Evolutionary conservation across 1,140 invertebrate species (phyloP), one percentile per base, ranked within the genome.

Genomic region (Tyrophagus putrescentiae): DNA sequence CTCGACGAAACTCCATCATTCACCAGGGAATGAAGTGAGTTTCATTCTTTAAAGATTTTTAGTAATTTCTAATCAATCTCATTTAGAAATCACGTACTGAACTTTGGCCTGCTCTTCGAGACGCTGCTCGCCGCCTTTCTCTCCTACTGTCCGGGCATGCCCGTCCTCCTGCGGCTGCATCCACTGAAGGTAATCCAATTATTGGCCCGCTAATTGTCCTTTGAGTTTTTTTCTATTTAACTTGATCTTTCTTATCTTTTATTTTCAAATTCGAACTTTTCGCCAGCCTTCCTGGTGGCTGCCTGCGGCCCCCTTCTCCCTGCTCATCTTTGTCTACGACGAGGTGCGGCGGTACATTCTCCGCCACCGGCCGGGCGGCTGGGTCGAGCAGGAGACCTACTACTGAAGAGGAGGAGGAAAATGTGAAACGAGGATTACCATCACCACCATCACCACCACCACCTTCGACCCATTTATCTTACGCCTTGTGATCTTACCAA

Each of bases 321-420:
- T 96, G 71, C 79, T 89, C 65, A 95, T 98, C 76, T 97, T 96
- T 79, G 82, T 97, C 72, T 98, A 97, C 77, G 94, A 98, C 76
- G 84, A 98, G 78, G 83, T 84, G 68, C 82, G 94, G 77, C 85
- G 92, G 76, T 94, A 89, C 79, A 89, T 95, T 73, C 79, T 98
- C 66, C 85, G 94, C 72, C 83, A 87, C 76, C 88, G 89, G 76
- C 93, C 93, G 58, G 93, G 92, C 69, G 92, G 92, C 68, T 98
- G 92, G 90, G 80, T 98, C 68, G 93, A 98, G 77, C 83, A 86
- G 76, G 94, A 98, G 80, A 98, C 94, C 71, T 98, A 98, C 77
- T 63, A 63, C 31, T 63, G 32, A 57, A 3, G 3, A 1, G 18
- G 25, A 42, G 6, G 6, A 42, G 6, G 6, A 42, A 42, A 42